Evolutionary conservation across 2,797 vertebrate species (phyloP), one percentile per base, ranked within the genome.

Genomic region (Phaenicophaeus curvirostris): DNA sequence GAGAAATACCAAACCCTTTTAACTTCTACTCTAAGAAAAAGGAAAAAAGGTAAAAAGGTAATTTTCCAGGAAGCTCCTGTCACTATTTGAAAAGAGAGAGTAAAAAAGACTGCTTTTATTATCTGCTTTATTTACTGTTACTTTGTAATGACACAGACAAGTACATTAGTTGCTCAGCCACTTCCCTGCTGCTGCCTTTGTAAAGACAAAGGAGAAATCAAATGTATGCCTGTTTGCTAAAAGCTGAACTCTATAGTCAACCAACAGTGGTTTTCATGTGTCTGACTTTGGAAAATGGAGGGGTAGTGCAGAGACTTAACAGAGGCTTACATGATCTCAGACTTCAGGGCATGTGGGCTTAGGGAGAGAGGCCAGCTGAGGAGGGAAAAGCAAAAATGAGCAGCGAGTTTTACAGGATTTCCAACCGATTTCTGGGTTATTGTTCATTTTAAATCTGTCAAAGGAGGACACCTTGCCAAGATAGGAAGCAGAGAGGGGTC

Each of bases 1-100:
- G 17, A 97, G 94, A 96, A 96, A 97, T 89, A 97, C 91, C 96
- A 95, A 97, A 96, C 94, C 93, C 96, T 97, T 97, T 97, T 95
- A 97, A 95, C 91, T 97, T 94, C 87, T 93, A 71, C 94, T 97
- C 68, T 84, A 86, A 87, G 80, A 92, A 92, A 62, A 88, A 91
- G 62, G n/a, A 11, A 59, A 87, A 85, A 95, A 97, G 95, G 83
- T 74, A 84, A 68, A 89, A 96, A 97, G 93, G 95, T 96, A 97
- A 97, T 97, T 97, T 98, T 95, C 94, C 59, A 75, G 94, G 96
- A 96, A 94, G 90, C 18, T 93, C 89, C 96, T 98, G 96, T 96
- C 97, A 96, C 90, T 35, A 2, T 84, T 84, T 97, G 97, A 97
- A 96, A 95, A 72, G 92, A 87, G 75, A 75, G 68, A 91, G 88